Base-by-base conservation (phyloP, 1,140 invertebrate genomes). In the Laodelphax striatellus region DNA sequence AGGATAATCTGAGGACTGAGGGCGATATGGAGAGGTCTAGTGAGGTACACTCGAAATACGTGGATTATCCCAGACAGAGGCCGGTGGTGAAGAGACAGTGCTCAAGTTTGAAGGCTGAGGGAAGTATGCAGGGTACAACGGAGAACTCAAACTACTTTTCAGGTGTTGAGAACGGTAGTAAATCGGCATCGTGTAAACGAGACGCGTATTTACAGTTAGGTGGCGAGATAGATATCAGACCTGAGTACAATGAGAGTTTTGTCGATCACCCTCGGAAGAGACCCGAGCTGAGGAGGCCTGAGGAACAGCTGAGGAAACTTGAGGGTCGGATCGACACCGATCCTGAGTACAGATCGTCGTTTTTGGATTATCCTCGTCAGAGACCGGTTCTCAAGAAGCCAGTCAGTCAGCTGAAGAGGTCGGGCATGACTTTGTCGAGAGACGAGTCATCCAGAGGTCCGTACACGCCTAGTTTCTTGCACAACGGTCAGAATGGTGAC, bases 51-150 rank as follows among this genome's bases (percentile, higher is more conserved):
- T 42, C 63, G 1, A 57, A 66, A 53, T 66, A 63, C 31, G 38
- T 53, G 52, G 62, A 66, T 60, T 67, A 61, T 54, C 64, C 63
- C 5, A 53, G 60, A 59, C 43, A 60, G 1, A 34, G 64, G 19
- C 62, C 65, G 9, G 52, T 58, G 6, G 50, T 65, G 8, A 62
- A 55, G 8, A 60, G 61, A 14, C 53, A 52, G 42, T 28, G 58
- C 5, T 46, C 64, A n/a, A 44, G 44, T n/a, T 55, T 67, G 17
- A 58, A 62, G 56, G 50, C 57, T 9, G 65, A 66, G 60, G 67
- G 67, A 6, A 46, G 59, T 14, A 60, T 68, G 9, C 43, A 54
- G 11, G 57, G 52, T 10, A 57, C 43, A 9, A 62, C 60, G 0
- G 65, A 65, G 61, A 52, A 38, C 28, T 28, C 56, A 56, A 14